Conservation (phyloP, 2,888 invertebrate species). For the Pyrgus malvae region DNA sequence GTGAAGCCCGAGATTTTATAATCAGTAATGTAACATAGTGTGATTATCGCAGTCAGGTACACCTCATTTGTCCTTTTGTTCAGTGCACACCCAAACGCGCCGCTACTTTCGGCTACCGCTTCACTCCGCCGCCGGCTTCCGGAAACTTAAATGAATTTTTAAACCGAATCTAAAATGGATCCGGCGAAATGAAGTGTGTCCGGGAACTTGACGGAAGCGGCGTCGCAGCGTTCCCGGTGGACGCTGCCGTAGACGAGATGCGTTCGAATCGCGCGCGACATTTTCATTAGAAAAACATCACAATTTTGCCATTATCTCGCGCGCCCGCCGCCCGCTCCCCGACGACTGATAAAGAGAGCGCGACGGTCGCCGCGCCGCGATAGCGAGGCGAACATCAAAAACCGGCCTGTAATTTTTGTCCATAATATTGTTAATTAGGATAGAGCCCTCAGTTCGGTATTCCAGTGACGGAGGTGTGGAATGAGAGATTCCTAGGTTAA, state of each 20-base stretch:
- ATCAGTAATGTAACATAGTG: constrained; percentile 61
- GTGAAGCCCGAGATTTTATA: constrained; percentile 73
- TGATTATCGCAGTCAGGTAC: constrained; percentile 58
- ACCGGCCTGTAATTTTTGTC: constrained; percentile 74
- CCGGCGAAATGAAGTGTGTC: constrained; percentile 25
- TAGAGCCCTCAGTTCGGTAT: constrained; percentile 68
- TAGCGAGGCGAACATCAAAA: constrained; percentile 53
- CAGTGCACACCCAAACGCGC: constrained; percentile 32
- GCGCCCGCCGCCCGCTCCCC: constrained; percentile 58
- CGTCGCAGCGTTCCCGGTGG: constrained; percentile 27
- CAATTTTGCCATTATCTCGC: constrained; percentile 78
- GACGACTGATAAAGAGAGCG: constrained; percentile 72
- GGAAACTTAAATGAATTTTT: constrained; percentile 36
- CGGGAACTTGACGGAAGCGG: constrained; percentile 34
- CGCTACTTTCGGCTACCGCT: constrained; percentile 38
- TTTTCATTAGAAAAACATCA: constrained; percentile 73
- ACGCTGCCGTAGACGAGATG: constrained; percentile 36
- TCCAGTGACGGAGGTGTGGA: constrained; percentile 72
- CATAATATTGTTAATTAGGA: constrained; percentile 69
- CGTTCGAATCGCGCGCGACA: constrained; percentile 40
- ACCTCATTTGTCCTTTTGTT: constrained; percentile 41
- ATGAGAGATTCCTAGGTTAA: constrained; percentile 80
- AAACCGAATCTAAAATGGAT: constrained; percentile 14
- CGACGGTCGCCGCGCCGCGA: constrained; percentile 62
- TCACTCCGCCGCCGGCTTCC: constrained; percentile 41